These are phyloP conservation scores for Aspidoscelis tigris DNA, from an alignment of 2,113 vertebrate genomes.

Conservation along the genomic window DNA sequence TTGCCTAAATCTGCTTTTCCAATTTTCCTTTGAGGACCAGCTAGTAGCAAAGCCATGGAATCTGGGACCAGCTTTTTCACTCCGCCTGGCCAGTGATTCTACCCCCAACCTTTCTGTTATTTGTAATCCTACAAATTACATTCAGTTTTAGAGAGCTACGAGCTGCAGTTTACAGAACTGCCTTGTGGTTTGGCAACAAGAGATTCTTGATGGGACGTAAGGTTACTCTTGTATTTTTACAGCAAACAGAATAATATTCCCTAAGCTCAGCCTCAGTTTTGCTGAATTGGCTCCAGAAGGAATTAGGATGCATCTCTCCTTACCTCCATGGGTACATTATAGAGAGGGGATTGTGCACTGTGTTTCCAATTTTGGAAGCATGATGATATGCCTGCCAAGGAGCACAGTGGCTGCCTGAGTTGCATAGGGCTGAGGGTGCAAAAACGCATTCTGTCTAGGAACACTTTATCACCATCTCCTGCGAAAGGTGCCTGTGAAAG, in stretches of 20 bases:
- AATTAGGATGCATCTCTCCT: neutral
- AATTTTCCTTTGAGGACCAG: neutral
- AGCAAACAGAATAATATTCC: slow-evolving; percentile 28
- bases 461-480: too few relatives aligned
- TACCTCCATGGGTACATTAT: too few relatives aligned
- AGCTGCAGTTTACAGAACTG: neutral
- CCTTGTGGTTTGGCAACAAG: neutral
- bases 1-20: neutral
- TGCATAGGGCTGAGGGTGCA: too few relatives aligned
- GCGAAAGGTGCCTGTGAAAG: too few relatives aligned
- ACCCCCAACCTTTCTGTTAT: neutral
- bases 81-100: neutral
- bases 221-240: neutral
- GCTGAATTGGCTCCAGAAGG: slow-evolving; percentile 28
- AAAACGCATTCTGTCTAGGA: too few relatives aligned
- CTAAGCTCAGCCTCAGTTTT: slow-evolving; percentile 29
- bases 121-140: neutral
- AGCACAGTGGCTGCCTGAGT: too few relatives aligned
- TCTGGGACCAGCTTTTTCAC: neutral
- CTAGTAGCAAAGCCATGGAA: neutral
- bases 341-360: too few relatives aligned
- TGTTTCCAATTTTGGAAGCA: too few relatives aligned
- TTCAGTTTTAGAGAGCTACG: neutral
- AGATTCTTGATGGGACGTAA: neutral
- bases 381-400: too few relatives aligned